phyloP scores from a whole-genome alignment of 2,113 vertebrate species.

The Neomonachus schauinslandi region DNA sequence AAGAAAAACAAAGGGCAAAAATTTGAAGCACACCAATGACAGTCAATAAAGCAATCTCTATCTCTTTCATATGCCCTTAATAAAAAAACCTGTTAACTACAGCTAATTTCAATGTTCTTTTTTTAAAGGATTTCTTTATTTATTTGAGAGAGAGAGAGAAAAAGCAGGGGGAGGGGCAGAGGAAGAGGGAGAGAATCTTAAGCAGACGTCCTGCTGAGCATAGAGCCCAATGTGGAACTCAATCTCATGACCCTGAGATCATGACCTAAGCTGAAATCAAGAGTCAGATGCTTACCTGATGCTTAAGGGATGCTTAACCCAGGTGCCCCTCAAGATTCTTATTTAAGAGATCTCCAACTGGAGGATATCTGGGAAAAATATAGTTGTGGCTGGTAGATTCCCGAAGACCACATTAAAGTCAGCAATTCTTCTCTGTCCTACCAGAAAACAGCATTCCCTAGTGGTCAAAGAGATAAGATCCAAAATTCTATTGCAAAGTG shows the following conservation, averaged over 20 bases:
- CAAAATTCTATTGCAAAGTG: not conserved
- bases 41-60: not conserved
- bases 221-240: not conserved
- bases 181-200: not conserved
- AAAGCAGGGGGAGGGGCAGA: not conserved
- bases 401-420: not conserved
- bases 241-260: not conserved
- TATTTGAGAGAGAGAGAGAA: not conserved
- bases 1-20: not conserved
- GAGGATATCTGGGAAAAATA: not conserved
- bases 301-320: not conserved
- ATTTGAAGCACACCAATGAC: not conserved
- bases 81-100: not conserved
- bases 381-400: not conserved
- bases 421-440: not conserved
- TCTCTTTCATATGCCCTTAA: not conserved
- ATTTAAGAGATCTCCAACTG: not conserved
- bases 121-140: not conserved
- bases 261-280: not conserved
- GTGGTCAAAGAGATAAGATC: not conserved
- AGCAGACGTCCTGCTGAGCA: not conserved
- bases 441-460: not conserved
- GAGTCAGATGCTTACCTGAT: not conserved
- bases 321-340: not conserved
- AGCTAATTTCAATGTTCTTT: not conserved